Base-by-base conservation (phyloP, 2,888 invertebrate species). In the Leptura quadrifasciata region DNA sequence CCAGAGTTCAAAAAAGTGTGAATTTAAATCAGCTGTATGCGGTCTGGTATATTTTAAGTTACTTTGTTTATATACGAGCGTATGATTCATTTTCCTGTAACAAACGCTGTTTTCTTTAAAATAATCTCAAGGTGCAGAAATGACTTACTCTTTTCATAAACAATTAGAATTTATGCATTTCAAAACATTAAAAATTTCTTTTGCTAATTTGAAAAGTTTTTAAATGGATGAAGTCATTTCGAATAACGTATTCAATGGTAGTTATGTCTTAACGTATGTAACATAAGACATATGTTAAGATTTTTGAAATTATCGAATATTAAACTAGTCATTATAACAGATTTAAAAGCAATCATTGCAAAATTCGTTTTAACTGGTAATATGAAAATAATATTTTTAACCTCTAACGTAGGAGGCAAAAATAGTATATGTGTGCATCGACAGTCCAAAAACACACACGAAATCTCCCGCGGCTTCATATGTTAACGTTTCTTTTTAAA, bases 401-500 rank as follows among this genome's bases (percentile, higher is more conserved):
- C 8, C 20, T 39, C 31, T 39, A 64, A 17, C 12, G 64, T 24
- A 39, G 64, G 39, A 27, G 64, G 17, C 24, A 64, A 64, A 27
- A 64, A 18, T 39, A 31, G 64, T 64, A 31, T 39, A 18, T 39
- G 39, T 64, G 39, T 39, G 31, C 35, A 39, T 31, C 39, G 64
- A 27, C 64, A 21, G 57, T 57, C 57, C 54, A 54, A 10, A 24
- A 52, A 24, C 9, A 24, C 55, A 17, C 24, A 31, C 18, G 61
- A 78, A 58, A 47, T 82, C 80, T 81, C 81, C 81, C 81, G 76
- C 78, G 77, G 74, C 67, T 76, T 73, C 68, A 58, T 64, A 18
- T 35, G 39, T 70, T 31, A 69, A 47, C 65, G 75, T 68, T 60
- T 20, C 35, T 74, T 78, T 81, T 81, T 78, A 80, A 76, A 72